Conservation (phyloP, 2,797 vertebrate species). For the Malacoraja senta region DNA sequence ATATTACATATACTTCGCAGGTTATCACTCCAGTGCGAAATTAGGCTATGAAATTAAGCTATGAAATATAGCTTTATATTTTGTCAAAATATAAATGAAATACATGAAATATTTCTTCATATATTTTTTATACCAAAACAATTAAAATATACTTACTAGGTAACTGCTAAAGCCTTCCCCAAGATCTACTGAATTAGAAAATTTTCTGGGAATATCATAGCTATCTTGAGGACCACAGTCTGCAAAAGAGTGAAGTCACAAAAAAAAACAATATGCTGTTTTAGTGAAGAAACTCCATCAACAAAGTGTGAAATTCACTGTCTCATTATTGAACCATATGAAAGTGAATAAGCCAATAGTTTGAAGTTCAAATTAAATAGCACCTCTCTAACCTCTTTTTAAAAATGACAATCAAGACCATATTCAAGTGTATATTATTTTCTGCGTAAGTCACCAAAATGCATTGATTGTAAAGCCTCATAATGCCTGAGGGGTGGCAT, state of each 20-base stretch:
- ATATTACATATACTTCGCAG: too few relatives aligned
- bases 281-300: not conserved
- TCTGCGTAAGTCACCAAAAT: too few relatives aligned
- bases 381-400: too few relatives aligned
- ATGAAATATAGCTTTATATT: not conserved
- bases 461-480: not conserved
- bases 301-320: not conserved
- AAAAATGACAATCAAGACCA: not conserved
- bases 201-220: conserved; percentile 91
- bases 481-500: not conserved
- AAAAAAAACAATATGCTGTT: not conserved
- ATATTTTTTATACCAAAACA: not conserved
- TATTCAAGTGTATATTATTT: not conserved
- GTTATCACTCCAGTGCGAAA: too few relatives aligned
- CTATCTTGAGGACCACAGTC: conserved; percentile 94
- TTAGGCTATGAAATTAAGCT: not conserved
- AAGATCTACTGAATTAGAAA: conserved; percentile 82
- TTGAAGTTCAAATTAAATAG: not conserved
- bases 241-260: conserved; percentile 51
- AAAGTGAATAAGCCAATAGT: not conserved
- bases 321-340: not conserved
- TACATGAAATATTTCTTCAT: not conserved
- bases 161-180: conserved; percentile 87
- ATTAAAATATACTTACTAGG: conserved; percentile 75
- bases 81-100: not conserved